Conservation (phyloP, 2,797 vertebrate genomes). For the Linurgus olivaceus region DNA sequence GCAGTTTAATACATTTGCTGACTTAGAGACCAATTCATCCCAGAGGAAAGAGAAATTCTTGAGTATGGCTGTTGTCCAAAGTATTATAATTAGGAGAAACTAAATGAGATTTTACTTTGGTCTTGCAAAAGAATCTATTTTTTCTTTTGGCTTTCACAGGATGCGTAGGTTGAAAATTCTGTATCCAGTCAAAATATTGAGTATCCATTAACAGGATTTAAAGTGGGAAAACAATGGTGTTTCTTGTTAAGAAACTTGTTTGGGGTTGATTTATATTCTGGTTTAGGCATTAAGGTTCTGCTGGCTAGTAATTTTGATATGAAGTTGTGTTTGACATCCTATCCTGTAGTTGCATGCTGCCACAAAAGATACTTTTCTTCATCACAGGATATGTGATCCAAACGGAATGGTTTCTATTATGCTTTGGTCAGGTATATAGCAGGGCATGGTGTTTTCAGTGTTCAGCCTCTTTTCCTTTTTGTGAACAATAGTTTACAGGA, state of each 20-base stretch:
- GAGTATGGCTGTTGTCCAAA: conserved; percentile 3
- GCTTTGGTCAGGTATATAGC: not conserved
- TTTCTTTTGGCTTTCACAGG: not conserved
- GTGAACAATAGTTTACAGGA: not conserved
- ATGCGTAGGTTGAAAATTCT: not conserved
- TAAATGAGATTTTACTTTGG: not conserved
- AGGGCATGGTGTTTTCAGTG: not conserved
- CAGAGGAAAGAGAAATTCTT: not conserved
- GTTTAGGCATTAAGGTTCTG: not conserved
- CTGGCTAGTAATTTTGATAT: not conserved
- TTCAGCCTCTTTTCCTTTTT: not conserved
- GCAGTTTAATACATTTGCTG: not conserved
- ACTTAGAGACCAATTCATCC: not conserved
- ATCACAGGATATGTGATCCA: not conserved
- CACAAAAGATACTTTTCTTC: not conserved
- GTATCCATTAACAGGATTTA: not conserved
- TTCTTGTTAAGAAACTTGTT: not conserved
- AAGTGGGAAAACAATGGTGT: not conserved
- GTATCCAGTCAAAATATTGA: not conserved
- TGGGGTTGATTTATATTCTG: not conserved
- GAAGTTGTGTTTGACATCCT: not conserved
- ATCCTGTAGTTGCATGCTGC: accelerated
- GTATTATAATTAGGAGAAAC: conserved; percentile 21
- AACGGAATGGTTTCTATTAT: not conserved
- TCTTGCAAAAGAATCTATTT: not conserved